Base-by-base conservation (phyloP, 1,140 invertebrate genomes). In the Megalonaias nervosa region DNA sequence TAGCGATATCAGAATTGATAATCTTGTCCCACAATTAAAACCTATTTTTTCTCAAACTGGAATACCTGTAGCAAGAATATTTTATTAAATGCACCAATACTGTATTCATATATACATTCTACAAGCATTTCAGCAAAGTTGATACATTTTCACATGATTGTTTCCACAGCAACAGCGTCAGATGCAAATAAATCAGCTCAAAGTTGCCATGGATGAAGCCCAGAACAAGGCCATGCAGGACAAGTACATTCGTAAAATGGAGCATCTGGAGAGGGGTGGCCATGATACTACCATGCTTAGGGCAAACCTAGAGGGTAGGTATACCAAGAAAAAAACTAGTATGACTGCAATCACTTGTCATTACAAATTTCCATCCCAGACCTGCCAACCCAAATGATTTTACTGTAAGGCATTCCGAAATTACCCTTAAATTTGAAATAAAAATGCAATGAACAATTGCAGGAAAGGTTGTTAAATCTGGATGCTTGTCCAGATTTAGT, bases 221-320 rank as follows among this genome's bases (percentile, higher is more conserved):
- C 81, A 87, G 72, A 85, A 85, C 55, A 77, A 78, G n/a, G 90
- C 90, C 1, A 70, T 84, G 55, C 79, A 86, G 56, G 88, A 90
- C 67, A 90, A 90, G 74, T 84, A 87, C 58, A 70, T 82, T 14
- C 85, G 82, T 61, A 75, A 85, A 21, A 79, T 91, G 71, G 81
- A 88, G 64, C 81, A 88, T 59, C 79, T 91, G 12, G 86, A 90
- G 72, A 80, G 87, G 64, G 86, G 82, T 5, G 89, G 89, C 9
- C 90, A 91, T 81, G 90, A 91, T 72, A 83, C 87, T 38, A 74
- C 78, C 4, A 85, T 88, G 38, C 82, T 90, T 9, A 84, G 88
- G 62, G 85, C 85, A 38, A 83, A 83, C 66, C 86, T 89, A 55
- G 86, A 87, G 77, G 86, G 89, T 90, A 76, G 56, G 79, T 71